Evolutionary conservation across 2,113 vertebrate species (phyloP).

Genomic region (Alligator sinensis): DNA sequence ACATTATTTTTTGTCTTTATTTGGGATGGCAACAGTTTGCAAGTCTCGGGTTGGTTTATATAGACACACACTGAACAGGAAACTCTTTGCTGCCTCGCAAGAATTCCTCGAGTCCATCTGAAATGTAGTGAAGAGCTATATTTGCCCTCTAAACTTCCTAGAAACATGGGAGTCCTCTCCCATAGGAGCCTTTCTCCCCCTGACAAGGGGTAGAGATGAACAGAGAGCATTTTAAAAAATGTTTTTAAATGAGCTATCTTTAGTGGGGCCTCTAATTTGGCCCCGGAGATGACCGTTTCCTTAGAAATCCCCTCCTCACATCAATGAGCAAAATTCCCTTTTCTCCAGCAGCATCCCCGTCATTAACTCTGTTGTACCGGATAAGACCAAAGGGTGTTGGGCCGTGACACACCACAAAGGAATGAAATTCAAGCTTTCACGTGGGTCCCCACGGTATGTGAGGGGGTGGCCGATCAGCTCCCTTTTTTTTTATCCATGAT

Average conservation of each 20-base stretch:
- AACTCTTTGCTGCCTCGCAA: rapidly evolving
- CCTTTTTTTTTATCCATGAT: not conserved
- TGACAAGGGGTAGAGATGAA: not conserved
- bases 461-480: not conserved
- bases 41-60: not conserved
- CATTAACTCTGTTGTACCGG: not conserved
- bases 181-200: not conserved
- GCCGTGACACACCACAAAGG: rapidly evolving
- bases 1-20: too few relatives aligned
- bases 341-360: rapidly evolving
- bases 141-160: not conserved
- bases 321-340: not conserved
- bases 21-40: too few relatives aligned
- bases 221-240: not conserved
- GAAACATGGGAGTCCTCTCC: not conserved
- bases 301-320: not conserved
- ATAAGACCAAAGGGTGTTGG: rapidly evolving
- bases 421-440: not conserved
- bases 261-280: not conserved
- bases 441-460: rapidly evolving
- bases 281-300: not conserved
- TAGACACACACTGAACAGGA: rapidly evolving
- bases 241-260: not conserved
- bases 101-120: not conserved
- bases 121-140: not conserved